Percentiles rank a stretch among this genome's conserved stretches.
phyloP scores from a whole-genome alignment of 1,140 invertebrate genomes.

The Apis dorsata region DNA sequence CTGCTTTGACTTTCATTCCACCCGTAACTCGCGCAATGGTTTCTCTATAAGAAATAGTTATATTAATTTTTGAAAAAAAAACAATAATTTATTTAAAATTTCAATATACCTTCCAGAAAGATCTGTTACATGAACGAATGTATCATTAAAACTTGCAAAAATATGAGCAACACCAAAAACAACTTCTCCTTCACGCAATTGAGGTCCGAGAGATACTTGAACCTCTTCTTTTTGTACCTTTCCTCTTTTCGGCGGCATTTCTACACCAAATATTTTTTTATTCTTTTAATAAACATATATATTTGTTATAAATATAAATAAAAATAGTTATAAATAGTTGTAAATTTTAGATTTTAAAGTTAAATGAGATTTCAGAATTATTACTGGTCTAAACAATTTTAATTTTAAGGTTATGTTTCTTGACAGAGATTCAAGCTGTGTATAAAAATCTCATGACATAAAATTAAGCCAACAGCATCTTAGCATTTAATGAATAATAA shows the following conservation, averaged over 20 bases:
- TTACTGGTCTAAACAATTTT: slow-evolving; percentile 19
- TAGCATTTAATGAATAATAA: background rate
- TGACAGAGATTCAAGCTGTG: slow-evolving; percentile 34
- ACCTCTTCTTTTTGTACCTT: slow-evolving; percentile 98
- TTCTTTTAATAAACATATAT: slow-evolving; percentile 4
- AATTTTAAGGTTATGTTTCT: slow-evolving; percentile 54
- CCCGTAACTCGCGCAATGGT: slow-evolving; percentile 99
- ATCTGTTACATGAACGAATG: slow-evolving; percentile 99
- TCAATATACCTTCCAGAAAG: slow-evolving; percentile 91
- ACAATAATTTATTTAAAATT: background rate
- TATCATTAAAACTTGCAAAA: slow-evolving; percentile 99
- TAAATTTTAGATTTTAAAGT: background rate
- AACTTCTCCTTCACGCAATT: slow-evolving; percentile 97
- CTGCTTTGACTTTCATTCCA: slow-evolving; percentile 99
- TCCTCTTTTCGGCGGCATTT: slow-evolving; percentile 98
- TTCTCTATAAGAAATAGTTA: slow-evolving; percentile 85
- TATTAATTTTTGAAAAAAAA: background rate
- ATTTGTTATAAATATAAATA: background rate
- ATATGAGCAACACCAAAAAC: slow-evolving; percentile 99
- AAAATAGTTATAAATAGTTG: too few relatives aligned
- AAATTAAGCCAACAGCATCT: slow-evolving; percentile 67
- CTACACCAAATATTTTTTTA: slow-evolving; percentile 57
- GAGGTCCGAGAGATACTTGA: slow-evolving; percentile 97
- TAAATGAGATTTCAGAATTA: background rate
- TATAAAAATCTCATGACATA: slow-evolving; percentile 4